Evolutionary conservation across 1,140 invertebrate species (phyloP).

Genomic region (Ruditapes philippinarum): DNA sequence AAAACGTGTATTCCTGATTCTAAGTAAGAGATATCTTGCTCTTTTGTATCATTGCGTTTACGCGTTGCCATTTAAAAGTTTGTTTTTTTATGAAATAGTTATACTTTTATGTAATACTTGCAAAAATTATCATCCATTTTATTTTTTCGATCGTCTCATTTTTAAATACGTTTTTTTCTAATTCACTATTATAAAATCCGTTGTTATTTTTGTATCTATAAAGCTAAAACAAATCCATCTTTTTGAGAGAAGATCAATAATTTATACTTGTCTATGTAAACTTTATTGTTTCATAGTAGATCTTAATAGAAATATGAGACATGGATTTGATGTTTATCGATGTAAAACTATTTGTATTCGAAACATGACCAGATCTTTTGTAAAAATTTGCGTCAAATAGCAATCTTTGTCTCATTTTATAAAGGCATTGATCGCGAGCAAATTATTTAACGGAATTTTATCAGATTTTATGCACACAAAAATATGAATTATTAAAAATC

Average conservation of each 20-base stretch:
- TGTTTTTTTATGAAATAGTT: no score
- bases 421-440: background rate
- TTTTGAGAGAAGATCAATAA: no score
- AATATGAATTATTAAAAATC: background rate
- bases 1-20: slow-evolving; percentile 13
- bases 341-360: background rate
- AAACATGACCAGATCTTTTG: background rate
- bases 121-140: no score
- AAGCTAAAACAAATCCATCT: no score
- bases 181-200: no score
- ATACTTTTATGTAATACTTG: no score
- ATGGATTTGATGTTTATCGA: background rate
- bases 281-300: background rate
- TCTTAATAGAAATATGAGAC: slow-evolving; percentile 24
- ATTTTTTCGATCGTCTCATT: no score
- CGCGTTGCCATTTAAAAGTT: no score
- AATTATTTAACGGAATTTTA: slow-evolving; percentile 4
- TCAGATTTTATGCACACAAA: background rate
- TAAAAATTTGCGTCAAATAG: background rate
- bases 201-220: no score
- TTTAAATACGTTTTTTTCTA: no score
- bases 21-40: background rate
- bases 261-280: no score
- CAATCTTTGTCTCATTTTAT: background rate
- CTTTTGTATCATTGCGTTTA: background rate